These are phyloP conservation scores for Mellivora capensis DNA, from an alignment of 2,113 vertebrate species.

Conservation along the genomic window DNA sequence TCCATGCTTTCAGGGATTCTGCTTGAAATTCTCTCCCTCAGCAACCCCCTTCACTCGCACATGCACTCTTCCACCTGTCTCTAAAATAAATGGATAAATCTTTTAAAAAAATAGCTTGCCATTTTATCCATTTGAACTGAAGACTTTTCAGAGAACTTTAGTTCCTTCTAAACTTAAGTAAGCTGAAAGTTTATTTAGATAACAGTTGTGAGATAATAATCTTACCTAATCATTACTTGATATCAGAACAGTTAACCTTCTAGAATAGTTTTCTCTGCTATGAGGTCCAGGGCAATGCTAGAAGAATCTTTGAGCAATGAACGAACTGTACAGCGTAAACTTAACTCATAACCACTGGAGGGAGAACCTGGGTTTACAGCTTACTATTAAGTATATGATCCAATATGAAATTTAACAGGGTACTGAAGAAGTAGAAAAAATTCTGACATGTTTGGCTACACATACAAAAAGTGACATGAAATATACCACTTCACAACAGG, in stretches of 20 bases:
- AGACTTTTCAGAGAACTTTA: background rate
- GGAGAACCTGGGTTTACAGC: constrained; percentile 5
- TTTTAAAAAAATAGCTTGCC: background rate
- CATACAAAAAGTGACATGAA: background rate
- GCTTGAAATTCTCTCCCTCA: background rate
- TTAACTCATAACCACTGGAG: constrained; percentile 17
- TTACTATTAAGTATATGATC: constrained; percentile 38
- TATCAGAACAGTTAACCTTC: background rate
- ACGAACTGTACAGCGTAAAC: background rate
- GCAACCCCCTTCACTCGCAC: background rate
- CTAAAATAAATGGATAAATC: background rate
- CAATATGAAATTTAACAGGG: constrained; percentile 13
- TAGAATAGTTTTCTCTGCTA: background rate
- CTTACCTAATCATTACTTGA: background rate
- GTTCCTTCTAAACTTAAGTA: background rate
- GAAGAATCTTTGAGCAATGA: background rate
- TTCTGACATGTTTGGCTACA: background rate
- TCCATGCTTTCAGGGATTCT: background rate
- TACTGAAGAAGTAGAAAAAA: background rate
- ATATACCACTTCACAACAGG: background rate
- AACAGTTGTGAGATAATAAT: background rate
- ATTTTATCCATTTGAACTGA: background rate
- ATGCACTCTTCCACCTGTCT: background rate
- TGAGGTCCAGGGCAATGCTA: background rate
- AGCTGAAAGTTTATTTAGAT: background rate